Evolutionary conservation across 2,888 invertebrate genomes (phyloP).

Genomic region (Tipula lateralis): DNA sequence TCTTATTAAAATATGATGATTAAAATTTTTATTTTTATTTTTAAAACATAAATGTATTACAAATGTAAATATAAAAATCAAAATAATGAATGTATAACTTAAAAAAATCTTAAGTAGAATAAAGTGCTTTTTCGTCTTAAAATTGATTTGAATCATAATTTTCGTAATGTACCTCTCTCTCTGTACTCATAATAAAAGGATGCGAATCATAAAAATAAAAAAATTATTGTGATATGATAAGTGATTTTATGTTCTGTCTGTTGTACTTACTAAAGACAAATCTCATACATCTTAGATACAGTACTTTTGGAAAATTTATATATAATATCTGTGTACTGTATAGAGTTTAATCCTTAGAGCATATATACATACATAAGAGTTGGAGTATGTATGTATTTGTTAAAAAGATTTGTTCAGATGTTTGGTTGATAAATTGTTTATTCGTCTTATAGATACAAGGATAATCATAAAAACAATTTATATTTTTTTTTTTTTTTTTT

Average conservation of each 20-base stretch:
- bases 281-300: neutral
- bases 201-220: neutral
- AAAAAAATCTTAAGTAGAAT: neutral
- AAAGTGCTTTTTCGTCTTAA: neutral
- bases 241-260: neutral
- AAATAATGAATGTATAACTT: neutral
- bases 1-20: slow-evolving; percentile 24
- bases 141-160: neutral
- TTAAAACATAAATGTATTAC: neutral
- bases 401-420: neutral
- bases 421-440: neutral
- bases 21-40: neutral
- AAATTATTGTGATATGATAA: neutral
- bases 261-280: neutral
- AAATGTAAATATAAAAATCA: neutral
- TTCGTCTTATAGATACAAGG: neutral
- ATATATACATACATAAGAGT: neutral
- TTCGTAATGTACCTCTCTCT: neutral
- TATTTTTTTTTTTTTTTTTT: no score
- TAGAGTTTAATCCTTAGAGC: neutral
- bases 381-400: no score
- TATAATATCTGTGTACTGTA: neutral
- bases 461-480: neutral
- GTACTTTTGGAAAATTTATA: neutral
- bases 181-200: neutral